Percentiles rank a stretch among this genome's conserved stretches.
Evolutionary conservation across 1,140 invertebrate genomes (phyloP).

Genomic region (Zaprionus capensis): DNA sequence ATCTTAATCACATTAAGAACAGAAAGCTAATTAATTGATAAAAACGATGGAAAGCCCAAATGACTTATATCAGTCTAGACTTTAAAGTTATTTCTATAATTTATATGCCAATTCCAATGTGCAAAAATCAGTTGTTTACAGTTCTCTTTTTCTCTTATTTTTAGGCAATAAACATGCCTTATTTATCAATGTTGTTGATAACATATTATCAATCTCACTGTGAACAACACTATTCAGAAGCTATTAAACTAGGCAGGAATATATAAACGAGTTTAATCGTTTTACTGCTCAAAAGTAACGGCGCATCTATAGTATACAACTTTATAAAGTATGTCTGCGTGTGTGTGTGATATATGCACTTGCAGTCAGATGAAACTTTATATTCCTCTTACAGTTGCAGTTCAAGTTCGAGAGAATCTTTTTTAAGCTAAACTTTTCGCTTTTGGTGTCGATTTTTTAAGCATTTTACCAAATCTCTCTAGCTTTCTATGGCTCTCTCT

Average conservation of each 20-base stretch:
- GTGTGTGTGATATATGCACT: neutral
- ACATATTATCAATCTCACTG: constrained; percentile 27
- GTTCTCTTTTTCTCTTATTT: neutral
- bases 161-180: constrained; percentile 2
- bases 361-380: neutral
- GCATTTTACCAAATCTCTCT: neutral
- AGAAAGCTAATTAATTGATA: too few species aligned
- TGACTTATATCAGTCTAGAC: too few species aligned
- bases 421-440: neutral
- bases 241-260: neutral
- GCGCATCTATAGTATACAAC: neutral
- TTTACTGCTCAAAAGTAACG: neutral
- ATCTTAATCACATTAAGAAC: too few species aligned
- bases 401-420: constrained; percentile 5
- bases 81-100: too few species aligned
- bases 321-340: neutral
- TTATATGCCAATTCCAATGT: too few species aligned
- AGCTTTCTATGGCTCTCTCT: neutral
- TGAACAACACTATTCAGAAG: neutral
- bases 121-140: constrained; percentile 16
- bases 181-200: constrained; percentile 42
- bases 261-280: neutral
- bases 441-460: neutral
- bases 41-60: too few species aligned
- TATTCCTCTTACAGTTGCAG: neutral